Evolutionary conservation across 53 echinoderm and acorn worm species (phyloP), one percentile per base, ranked within the genome.

Genomic region (Zoroaster sp.): DNA sequence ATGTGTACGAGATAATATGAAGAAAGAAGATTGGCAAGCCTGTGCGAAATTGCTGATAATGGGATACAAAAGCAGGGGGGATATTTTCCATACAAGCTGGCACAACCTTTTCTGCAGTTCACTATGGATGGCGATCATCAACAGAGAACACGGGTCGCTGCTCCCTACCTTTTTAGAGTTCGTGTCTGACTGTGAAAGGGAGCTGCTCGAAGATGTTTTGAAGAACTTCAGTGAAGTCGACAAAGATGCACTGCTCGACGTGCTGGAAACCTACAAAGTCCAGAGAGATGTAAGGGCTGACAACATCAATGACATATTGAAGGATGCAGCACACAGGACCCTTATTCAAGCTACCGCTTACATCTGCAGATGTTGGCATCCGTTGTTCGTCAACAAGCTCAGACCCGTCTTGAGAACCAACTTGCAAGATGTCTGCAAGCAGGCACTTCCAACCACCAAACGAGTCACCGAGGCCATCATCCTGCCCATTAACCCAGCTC

Each of bases 11-110:
- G 78, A 91, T 53, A 77, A 71, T 9, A 47, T 77, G 86, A 39
- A 69, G 13, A 77, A 36, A 23, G 66, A 63, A 4, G 73, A 91
- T 38, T 91, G 87, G 87, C 4, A 66, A 69, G 67, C 87, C 3
- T 32, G 53, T 23, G 91, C 87, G 7, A 91, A 87, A 69, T 68
- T 91, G 4, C 76, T 91, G 35, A 68, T 87, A 40, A 76, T 86
- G 67, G 91, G 87, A 36, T 91, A 77, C 52, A 67, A n/a, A n/a
- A 77, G n/a, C 49, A 69, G 30, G 86, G 76, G 40, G 72, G 71
- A 36, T 91, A 86, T 37, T 91, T 87, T 31, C 91, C 91, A 38
- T 78, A 40, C 14, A 75, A 91, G 78, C 40, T 91, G 18, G 83
- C 83, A 33, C 33, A 42, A 42, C 74, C 86, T 8, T 91, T 91